These are phyloP conservation scores for Eudorcas thomsonii DNA, from an alignment of 2,113 vertebrate species.

Conservation along the genomic window DNA sequence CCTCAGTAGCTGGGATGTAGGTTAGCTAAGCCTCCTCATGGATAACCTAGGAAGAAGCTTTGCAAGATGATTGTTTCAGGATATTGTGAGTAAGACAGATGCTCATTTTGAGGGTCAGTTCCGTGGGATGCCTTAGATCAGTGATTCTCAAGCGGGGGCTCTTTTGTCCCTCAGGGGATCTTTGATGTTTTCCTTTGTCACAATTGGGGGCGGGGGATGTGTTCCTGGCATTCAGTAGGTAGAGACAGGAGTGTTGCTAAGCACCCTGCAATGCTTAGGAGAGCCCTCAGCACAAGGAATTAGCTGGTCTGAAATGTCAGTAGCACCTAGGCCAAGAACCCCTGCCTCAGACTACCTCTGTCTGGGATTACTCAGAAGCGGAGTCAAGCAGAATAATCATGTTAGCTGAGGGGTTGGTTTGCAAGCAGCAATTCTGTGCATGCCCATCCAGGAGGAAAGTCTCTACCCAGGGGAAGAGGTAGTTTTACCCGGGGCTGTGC, in stretches of 20 bases:
- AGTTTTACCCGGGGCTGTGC: not conserved
- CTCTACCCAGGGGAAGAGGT: not conserved
- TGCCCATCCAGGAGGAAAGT: not conserved
- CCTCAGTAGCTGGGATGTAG: not conserved
- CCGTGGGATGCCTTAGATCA: not conserved
- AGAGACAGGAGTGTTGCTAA: not conserved
- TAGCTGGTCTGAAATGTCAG: not conserved
- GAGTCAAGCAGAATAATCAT: not conserved
- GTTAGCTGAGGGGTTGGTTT: not conserved
- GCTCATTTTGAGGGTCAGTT: not conserved
- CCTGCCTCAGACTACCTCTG: not conserved
- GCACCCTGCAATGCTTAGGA: not conserved
- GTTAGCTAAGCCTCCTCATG: not conserved
- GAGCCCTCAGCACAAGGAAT: not conserved
- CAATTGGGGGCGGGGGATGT: not conserved
- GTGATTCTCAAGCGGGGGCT: not conserved
- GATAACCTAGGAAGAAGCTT: not conserved
- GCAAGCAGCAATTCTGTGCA: too few species aligned
- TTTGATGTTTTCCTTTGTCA: not conserved
- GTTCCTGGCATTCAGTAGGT: not conserved
- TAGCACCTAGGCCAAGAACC: not conserved
- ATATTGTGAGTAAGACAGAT: not conserved
- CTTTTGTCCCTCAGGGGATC: not conserved
- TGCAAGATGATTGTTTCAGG: not conserved
- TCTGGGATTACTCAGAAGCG: not conserved